A percentile compares a stretch with the other conserved stretches of the same genome.
Evolutionary conservation across 2,888 invertebrate genomes (phyloP).

Genomic region (Chironomus riparius): DNA sequence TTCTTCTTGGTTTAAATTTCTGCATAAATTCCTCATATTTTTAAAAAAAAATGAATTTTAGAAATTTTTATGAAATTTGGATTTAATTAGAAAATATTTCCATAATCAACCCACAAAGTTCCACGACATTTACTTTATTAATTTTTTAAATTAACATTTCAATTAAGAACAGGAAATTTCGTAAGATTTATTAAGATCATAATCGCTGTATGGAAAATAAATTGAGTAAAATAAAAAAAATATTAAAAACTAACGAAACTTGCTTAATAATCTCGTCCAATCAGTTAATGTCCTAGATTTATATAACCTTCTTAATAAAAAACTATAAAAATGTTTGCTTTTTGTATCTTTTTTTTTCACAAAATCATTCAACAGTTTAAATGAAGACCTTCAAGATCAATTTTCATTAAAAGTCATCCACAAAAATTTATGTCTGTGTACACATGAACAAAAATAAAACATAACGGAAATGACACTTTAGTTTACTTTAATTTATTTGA

Average conservation of each 20-base stretch:
- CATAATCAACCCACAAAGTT: too few species aligned
- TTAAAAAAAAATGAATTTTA: too few species aligned
- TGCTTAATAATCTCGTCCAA: slow-evolving; percentile 2
- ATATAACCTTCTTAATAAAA: neutral
- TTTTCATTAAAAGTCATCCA: slow-evolving; percentile 6
- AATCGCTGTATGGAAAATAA: neutral
- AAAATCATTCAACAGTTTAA: neutral
- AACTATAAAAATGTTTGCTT: neutral
- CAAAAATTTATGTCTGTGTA: neutral
- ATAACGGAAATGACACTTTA: slow-evolving; percentile 1
- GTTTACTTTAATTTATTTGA: neutral
- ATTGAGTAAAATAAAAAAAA: neutral
- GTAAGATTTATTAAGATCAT: neutral
- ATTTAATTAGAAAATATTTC: too few species aligned
- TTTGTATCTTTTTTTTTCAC: neutral
- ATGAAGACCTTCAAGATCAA: slow-evolving; percentile 8
- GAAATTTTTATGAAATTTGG: too few species aligned
- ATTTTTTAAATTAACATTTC: neutral
- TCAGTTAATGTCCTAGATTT: slow-evolving; percentile 4
- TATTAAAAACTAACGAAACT: neutral
- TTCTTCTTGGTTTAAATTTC: too few species aligned
- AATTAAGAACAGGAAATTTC: neutral
- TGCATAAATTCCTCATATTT: too few species aligned
- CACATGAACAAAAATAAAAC: neutral
- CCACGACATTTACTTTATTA: too few species aligned